Conservation (phyloP, 2,888 invertebrate species). For the Dascillus cervinus region DNA sequence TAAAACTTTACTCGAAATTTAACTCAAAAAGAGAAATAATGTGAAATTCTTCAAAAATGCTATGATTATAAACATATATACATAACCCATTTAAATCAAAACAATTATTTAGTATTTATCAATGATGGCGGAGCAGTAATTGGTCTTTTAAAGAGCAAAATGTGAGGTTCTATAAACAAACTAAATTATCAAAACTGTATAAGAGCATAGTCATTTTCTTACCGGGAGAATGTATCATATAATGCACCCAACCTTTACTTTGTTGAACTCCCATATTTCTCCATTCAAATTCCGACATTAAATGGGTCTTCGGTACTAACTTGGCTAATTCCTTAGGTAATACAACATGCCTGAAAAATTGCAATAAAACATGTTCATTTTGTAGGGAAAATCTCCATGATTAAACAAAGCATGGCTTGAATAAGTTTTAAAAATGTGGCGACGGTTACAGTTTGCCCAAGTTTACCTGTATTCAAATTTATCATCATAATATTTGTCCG, state of each 20-base stretch:
- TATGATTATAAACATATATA: conserved; percentile 10
- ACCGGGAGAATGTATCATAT: conserved; percentile 94
- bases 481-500: conserved; percentile 88
- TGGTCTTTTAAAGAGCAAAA: conserved; percentile 75
- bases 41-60: too few species aligned
- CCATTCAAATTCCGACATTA: conserved; percentile 94
- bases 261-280: conserved; percentile 91
- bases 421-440: too few species aligned
- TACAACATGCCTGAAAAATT: conserved; percentile 79
- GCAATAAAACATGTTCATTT: too few species aligned
- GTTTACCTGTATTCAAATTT: conserved; percentile 85
- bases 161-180: conserved; percentile 73
- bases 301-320: conserved; percentile 81
- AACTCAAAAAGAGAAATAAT: too few species aligned
- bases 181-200: conserved; percentile 5
- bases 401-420: too few species aligned
- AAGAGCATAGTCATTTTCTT: conserved; percentile 20
- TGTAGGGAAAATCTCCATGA: too few species aligned
- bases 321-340: conserved; percentile 88
- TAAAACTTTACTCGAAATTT: too few species aligned
- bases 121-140: conserved; percentile 48
- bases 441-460: too few species aligned
- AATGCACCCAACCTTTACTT: conserved; percentile 94
- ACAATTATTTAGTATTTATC: conserved; percentile 5
- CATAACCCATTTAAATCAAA: too few species aligned